Percentiles rank a stretch among this genome's conserved stretches.
These are phyloP conservation scores for Harlomillsia oculata DNA, from an alignment of 1,140 invertebrate genomes.

Conservation along the genomic window DNA sequence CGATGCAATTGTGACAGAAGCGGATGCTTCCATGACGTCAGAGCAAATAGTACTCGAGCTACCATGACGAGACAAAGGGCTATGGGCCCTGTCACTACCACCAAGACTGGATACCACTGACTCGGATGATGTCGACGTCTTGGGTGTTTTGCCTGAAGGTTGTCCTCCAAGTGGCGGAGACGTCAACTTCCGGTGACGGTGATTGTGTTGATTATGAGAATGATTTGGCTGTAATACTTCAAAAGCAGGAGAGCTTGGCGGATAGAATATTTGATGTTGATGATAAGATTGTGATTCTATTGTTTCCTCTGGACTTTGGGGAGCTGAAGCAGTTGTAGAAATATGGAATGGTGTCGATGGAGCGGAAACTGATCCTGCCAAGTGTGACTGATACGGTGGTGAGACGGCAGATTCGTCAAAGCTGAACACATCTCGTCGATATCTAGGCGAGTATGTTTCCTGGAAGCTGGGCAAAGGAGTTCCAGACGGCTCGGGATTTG, in stretches of 20 bases:
- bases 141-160: too few species aligned
- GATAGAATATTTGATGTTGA: constrained; percentile 30
- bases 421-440: constrained; percentile 46
- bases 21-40: too few species aligned
- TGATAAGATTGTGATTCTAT: constrained; percentile 30
- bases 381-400: constrained; percentile 35
- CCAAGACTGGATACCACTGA: background rate
- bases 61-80: constrained; percentile 7
- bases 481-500: constrained; percentile 39
- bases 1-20: constrained; percentile 51
- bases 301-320: constrained; percentile 48
- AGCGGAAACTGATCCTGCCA: constrained; percentile 49
- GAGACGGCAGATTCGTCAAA: constrained; percentile 37
- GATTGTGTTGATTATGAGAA: background rate
- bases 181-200: background rate
- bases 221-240: background rate
- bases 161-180: too few species aligned
- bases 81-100: constrained; percentile 29
- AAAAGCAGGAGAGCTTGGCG: constrained; percentile 31
- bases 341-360: constrained; percentile 37
- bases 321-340: constrained; percentile 35
- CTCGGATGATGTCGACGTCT: too few species aligned
- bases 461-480: constrained; percentile 71
- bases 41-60: constrained; percentile 39
- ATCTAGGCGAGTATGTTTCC: constrained; percentile 66